Base-by-base conservation (phyloP, 2,888 invertebrate species). In the Harpagoxenus sublaevis region DNA sequence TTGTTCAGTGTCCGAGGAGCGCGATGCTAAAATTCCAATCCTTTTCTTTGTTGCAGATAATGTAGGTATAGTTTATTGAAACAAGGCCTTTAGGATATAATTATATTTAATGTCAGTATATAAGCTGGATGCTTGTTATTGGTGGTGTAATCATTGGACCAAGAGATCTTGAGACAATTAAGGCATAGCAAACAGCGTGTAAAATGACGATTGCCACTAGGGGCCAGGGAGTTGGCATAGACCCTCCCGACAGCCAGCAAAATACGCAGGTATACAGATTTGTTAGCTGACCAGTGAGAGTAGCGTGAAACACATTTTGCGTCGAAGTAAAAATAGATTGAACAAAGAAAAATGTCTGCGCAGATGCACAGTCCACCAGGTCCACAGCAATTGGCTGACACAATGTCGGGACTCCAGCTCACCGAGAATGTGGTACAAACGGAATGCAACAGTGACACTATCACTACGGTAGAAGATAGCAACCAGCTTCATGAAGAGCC, bases 181-280 rank as follows among this genome's bases (percentile, higher is more conserved):
- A 90, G 89, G 92, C 89, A 88, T 91, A 93, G 89, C 89, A 90
- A 89, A 93, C 85, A 92, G 87, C 89, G 89, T 86, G 89, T 94
- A 95, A 95, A 94, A 96, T 96, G 96, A 96, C 96, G 94, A 96
- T 96, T 94, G 96, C 96, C 94, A 96, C 96, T 84, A 96, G 96
- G 95, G 96, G 96, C 94, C 96, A 96, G 95, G 96, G 96, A 93
- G 95, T 96, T 89, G 95, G 96, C 89, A 96, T 96, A 92, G 96
- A 96, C 93, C 96, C 96, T 93, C 95, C 96, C 88, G 96, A 96
- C 88, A 94, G 91, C 90, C 95, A 95, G 86, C 95, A 95, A 90
- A 95, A 92, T 83, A 92, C 94, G 87, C 94, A 94, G 93, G 95
- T 95, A 91, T 31, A n/a, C 18, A 39, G 28, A 35, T 39, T 66